Percentiles rank a stretch among this genome's conserved stretches.
Conservation (phyloP, 2,113 vertebrate genomes). For the Planiliza haematocheilus region DNA sequence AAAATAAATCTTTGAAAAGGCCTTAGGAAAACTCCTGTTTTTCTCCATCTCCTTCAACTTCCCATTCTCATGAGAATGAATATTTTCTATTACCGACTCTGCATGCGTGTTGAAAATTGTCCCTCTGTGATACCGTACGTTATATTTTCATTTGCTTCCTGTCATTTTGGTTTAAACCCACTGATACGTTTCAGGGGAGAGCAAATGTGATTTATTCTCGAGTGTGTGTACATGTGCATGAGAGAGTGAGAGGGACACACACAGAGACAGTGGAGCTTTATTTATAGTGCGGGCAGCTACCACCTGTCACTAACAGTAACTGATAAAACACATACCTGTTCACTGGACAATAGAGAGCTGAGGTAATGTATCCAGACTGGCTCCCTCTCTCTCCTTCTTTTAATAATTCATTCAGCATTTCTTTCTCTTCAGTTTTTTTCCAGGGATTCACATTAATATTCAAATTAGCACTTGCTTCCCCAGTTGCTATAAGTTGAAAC, state of each 20-base stretch:
- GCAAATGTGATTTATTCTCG: slow-evolving; percentile 70
- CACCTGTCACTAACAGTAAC: slow-evolving; percentile 17
- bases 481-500: not conserved
- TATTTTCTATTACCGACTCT: slow-evolving; percentile 67
- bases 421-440: not conserved
- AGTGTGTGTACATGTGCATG: slow-evolving; percentile 14
- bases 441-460: not conserved
- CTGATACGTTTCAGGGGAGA: slow-evolving; percentile 65
- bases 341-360: not conserved
- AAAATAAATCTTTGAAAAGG: slow-evolving; percentile 38
- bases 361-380: not conserved
- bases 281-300: not conserved
- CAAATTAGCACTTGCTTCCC: not conserved
- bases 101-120: slow-evolving; percentile 62
- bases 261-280: not conserved
- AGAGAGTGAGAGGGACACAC: not conserved
- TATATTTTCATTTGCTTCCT: slow-evolving; percentile 78
- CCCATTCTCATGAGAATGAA: slow-evolving; percentile 52
- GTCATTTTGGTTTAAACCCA: slow-evolving; percentile 73
- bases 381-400: not conserved
- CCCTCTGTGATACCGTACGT: slow-evolving; percentile 67
- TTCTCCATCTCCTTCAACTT: slow-evolving; percentile 4
- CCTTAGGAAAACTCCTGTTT: not conserved
- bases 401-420: not conserved
- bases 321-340: slow-evolving; percentile 1